Conservation (phyloP, 1,140 invertebrate genomes). For the Wiebesia pumilae region DNA sequence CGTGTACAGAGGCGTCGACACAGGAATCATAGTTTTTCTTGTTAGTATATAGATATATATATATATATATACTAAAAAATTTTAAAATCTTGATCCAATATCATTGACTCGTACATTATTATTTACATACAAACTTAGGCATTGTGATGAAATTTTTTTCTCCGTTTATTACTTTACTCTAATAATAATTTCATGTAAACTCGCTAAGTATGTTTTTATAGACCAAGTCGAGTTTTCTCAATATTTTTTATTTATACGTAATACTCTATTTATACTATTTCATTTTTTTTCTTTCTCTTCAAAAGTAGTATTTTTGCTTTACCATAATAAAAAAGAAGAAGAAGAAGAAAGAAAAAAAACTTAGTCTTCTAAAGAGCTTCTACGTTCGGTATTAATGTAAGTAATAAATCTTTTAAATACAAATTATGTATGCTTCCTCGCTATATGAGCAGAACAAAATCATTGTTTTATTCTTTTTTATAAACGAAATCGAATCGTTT, state of each 20-base stretch:
- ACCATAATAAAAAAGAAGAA: background rate
- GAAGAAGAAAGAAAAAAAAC: constrained; percentile 11
- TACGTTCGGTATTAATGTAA: constrained; percentile 37
- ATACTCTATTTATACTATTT: background rate
- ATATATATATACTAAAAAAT: background rate
- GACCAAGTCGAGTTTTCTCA: constrained; percentile 14
- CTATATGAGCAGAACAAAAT: background rate
- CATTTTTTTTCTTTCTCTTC: background rate
- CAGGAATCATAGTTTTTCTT: constrained; percentile 43
- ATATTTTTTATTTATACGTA: constrained; percentile 16
- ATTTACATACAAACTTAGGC: constrained; percentile 48
- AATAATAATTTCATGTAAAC: constrained; percentile 36
- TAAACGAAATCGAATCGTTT: background rate
- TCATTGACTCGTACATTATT: constrained; percentile 21
- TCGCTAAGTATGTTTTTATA: constrained; percentile 47
- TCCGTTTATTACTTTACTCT: constrained; percentile 1
- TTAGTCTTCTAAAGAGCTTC: constrained; percentile 34
- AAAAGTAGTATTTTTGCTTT: constrained; percentile 12
- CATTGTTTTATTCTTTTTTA: constrained; percentile 12
- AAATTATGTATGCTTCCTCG: constrained; percentile 22
- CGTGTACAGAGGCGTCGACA: constrained; percentile 47
- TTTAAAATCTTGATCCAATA: constrained; percentile 12
- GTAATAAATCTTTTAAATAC: constrained; percentile 44
- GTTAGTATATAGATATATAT: background rate
- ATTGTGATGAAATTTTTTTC: constrained; percentile 42